Percentiles rank a stretch among this genome's conserved stretches.
phyloP scores from a whole-genome alignment of 2,888 invertebrate species.

The Agriopis leucophaearia region DNA sequence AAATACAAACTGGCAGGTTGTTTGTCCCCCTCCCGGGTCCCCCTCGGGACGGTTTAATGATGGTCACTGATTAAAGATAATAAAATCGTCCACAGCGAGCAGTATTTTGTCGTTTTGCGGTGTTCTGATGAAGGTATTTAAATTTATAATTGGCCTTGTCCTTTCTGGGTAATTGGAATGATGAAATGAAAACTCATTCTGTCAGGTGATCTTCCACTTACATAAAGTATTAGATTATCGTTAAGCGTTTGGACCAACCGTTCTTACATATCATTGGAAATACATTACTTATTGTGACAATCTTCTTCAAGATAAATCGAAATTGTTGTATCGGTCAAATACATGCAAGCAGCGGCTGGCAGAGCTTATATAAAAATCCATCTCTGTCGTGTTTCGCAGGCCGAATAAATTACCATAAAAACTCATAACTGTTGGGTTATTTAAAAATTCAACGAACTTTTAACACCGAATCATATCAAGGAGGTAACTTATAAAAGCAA shows the following conservation, averaged over 20 bases:
- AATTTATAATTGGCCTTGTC: conserved; percentile 30
- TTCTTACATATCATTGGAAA: too few species aligned
- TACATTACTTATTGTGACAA: too few species aligned
- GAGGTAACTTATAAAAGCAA: too few species aligned
- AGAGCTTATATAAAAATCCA: too few species aligned
- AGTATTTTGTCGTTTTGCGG: conserved; percentile 36
- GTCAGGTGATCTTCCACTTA: conserved; percentile 12
- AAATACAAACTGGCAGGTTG: conserved; percentile 26
- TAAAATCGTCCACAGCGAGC: conserved; percentile 35
- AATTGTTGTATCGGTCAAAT: too few species aligned
- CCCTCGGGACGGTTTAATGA: conserved; percentile 28
- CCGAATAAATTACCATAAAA: too few species aligned
- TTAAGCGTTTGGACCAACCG: not conserved
- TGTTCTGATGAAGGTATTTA: conserved; percentile 39
- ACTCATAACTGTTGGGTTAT: too few species aligned
- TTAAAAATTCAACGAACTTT: too few species aligned
- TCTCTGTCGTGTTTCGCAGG: too few species aligned
- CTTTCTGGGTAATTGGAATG: conserved; percentile 32
- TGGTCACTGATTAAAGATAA: conserved; percentile 38
- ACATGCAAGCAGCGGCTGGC: too few species aligned
- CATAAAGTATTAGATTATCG: not conserved
- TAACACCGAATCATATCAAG: too few species aligned
- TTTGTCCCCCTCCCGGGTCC: conserved; percentile 26
- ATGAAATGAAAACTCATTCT: conserved; percentile 25
- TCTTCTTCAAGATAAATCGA: too few species aligned